Conservation (phyloP, 2,113 vertebrate species). For the Sceloporus tristichus region DNA sequence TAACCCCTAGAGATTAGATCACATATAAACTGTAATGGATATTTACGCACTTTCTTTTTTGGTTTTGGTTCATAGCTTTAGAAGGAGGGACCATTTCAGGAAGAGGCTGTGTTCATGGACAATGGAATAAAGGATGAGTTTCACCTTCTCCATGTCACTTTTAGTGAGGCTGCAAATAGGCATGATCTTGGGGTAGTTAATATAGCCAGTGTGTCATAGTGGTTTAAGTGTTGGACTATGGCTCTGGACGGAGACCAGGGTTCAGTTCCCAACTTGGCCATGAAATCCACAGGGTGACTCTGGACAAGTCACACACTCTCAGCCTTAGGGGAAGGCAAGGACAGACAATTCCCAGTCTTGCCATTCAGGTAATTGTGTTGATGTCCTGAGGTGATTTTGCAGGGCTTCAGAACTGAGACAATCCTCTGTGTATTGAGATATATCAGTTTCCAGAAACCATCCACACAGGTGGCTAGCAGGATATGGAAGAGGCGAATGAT, state of each 20-base stretch:
- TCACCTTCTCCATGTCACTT: not conserved
- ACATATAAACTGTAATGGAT: not conserved
- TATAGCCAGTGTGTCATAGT: too few relatives aligned
- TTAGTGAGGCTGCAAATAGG: too few relatives aligned
- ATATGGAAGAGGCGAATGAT: too few relatives aligned
- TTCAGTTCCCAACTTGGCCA: too few relatives aligned
- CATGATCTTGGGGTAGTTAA: too few relatives aligned
- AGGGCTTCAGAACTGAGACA: not conserved
- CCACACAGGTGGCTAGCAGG: too few relatives aligned
- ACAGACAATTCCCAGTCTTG: not conserved
- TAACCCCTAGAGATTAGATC: not conserved
- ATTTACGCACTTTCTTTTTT: not conserved
- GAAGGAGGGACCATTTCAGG: not conserved
- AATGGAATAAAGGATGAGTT: not conserved
- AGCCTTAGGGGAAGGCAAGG: too few relatives aligned
- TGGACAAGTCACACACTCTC: too few relatives aligned
- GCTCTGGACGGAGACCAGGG: too few relatives aligned
- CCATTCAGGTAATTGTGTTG: not conserved
- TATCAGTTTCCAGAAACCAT: not conserved
- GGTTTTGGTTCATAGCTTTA: not conserved
- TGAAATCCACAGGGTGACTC: too few relatives aligned
- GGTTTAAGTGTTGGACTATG: too few relatives aligned
- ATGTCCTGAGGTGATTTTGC: not conserved
- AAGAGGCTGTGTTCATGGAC: not conserved
- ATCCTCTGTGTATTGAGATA: not conserved